Evolutionary conservation across 2,113 vertebrate genomes (phyloP).

Genomic region (Cervus canadensis): DNA sequence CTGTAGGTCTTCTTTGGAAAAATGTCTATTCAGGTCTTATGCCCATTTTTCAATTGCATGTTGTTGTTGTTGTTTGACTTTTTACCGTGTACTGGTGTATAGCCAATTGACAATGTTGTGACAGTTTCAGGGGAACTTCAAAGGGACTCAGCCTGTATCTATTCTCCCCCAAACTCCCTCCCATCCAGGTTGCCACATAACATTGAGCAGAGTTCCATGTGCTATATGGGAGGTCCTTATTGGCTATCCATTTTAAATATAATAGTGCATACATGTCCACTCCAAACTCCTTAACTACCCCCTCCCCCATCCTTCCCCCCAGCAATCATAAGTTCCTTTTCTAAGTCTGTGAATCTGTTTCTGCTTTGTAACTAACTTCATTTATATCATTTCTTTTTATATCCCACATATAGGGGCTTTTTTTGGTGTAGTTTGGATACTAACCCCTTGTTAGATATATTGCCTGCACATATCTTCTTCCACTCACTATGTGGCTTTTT

Average conservation of each 20-base stretch:
- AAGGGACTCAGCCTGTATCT: neutral
- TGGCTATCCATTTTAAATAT: neutral
- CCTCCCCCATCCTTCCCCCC: neutral
- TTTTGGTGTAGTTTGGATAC: neutral
- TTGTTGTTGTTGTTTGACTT: neutral
- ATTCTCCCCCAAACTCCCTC: neutral
- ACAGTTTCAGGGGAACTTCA: neutral
- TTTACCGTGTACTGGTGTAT: neutral
- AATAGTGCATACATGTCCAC: neutral
- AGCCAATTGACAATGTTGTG: neutral
- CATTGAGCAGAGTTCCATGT: neutral
- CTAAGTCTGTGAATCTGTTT: neutral
- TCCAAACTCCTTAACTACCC: neutral
- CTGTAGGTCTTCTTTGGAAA: neutral
- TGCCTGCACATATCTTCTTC: neutral
- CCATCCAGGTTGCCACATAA: neutral
- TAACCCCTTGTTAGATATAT: neutral
- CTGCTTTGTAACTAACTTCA: neutral
- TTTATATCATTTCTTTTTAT: neutral
- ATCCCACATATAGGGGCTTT: neutral
- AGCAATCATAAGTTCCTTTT: neutral
- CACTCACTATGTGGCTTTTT: neutral
- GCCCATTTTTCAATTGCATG: neutral
- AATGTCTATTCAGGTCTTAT: neutral
- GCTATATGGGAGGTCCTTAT: neutral